phyloP scores from a whole-genome alignment of 1,140 invertebrate genomes.

The Diachasmimorpha longicaudata region DNA sequence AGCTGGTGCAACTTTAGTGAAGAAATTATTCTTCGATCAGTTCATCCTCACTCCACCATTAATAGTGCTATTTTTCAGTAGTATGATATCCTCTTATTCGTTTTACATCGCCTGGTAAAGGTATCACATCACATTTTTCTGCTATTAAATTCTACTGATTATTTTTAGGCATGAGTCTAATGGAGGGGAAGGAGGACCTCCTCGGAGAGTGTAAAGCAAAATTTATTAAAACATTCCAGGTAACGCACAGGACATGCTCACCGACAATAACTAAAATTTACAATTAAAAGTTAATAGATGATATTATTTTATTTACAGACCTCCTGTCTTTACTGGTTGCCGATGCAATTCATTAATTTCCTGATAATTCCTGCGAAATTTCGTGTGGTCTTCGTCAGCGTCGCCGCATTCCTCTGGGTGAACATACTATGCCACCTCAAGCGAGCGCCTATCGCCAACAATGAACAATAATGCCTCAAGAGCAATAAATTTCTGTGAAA shows the following conservation, averaged over 20 bases:
- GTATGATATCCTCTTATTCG: slow-evolving; percentile 61
- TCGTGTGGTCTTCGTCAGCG: slow-evolving; percentile 75
- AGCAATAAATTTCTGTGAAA: neutral
- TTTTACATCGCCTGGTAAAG: neutral
- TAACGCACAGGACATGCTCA: slow-evolving; percentile 34
- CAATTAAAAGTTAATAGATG: neutral
- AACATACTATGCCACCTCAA: slow-evolving; percentile 81
- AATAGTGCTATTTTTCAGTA: slow-evolving; percentile 72
- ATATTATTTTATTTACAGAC: slow-evolving; percentile 48
- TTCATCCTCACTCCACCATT: slow-evolving; percentile 76
- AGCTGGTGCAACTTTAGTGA: slow-evolving; percentile 67
- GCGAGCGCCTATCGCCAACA: slow-evolving; percentile 60
- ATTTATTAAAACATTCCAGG: slow-evolving; percentile 73
- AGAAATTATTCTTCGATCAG: slow-evolving; percentile 80
- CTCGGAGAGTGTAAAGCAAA: slow-evolving; percentile 76
- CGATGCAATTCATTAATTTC: slow-evolving; percentile 79
- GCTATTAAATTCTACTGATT: neutral
- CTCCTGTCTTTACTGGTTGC: slow-evolving; percentile 81
- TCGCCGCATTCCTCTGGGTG: slow-evolving; percentile 76
- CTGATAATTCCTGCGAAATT: slow-evolving; percentile 70
- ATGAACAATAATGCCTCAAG: slow-evolving; percentile 15
- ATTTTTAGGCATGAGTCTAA: slow-evolving; percentile 71
- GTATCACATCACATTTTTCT: neutral
- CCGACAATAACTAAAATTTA: neutral
- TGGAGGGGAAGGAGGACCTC: slow-evolving; percentile 72